Evolutionary conservation across 2,888 invertebrate species (phyloP), one percentile per base, ranked within the genome.

Genomic region (Ptychoptera albimana): DNA sequence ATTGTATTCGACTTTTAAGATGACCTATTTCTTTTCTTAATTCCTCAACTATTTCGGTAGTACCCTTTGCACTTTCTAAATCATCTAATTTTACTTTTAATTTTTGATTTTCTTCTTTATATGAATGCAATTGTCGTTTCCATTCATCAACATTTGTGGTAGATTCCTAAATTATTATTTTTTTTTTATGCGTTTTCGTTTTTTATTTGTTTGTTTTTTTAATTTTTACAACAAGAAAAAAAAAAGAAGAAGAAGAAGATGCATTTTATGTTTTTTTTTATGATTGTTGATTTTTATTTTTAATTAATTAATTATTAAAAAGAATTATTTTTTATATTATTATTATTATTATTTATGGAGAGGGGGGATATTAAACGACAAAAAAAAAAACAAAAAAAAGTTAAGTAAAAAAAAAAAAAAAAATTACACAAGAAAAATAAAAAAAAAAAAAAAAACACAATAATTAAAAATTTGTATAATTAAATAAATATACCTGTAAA

Each of bases 71-170:
- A 50, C 78, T 75, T 58, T 83, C 82, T 48, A 82, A 63, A 56
- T 81, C 75, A 39, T 79, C 70, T 55, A 82, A 79, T 55, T 78
- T 81, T 39, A 75, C 73, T 61, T 82, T 82, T 56, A 89, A 79
- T 47, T 87, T 73, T 50, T 83, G 79, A 63, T 91, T 91, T 64
- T 91, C 89, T 63, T 91, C 89, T 63, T 89, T 79, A 59, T 88
- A 85, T 53, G 86, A 82, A 55, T 93, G 93, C 54, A 96, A 72
- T 63, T 96, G 94, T 50, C 92, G 77, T 65, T 96, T 96, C 96
- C 96, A 96, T 66, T 96, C 94, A 60, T 96, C 96, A 29, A 96
- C 96, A 64, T 96, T 96, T 46, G 94, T 88, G 31, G 94, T 94
- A 58, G 91, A 92, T 65, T 76, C 76, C 65, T 64, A n/a, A 1